Conservation (phyloP, 2,797 vertebrate genomes). For the Halcyon badia region DNA sequence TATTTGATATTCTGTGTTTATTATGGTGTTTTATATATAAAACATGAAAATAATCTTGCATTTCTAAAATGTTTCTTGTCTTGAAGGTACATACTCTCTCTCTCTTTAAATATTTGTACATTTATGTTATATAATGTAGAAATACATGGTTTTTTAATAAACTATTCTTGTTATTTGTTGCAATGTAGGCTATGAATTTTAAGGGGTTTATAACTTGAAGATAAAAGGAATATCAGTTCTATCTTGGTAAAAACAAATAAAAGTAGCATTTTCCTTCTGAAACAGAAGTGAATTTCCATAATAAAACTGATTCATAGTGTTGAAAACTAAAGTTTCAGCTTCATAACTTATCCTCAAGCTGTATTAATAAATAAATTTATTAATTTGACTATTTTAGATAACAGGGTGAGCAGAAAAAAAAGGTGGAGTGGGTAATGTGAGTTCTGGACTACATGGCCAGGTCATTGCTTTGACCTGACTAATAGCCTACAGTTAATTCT, state of each 20-base stretch:
- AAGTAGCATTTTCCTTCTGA: neutral
- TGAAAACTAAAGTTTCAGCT: neutral
- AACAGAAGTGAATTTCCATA: neutral
- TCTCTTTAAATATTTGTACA: neutral
- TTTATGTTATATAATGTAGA: neutral
- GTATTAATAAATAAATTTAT: neutral
- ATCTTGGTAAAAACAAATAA: neutral
- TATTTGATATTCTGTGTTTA: neutral
- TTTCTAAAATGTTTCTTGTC: neutral
- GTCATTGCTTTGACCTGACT: neutral
- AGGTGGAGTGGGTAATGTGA: no score
- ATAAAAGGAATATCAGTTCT: neutral
- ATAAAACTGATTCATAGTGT: neutral
- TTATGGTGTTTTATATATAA: neutral
- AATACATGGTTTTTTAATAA: neutral
- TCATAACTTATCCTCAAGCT: neutral
- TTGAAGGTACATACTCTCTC: neutral
- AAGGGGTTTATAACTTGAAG: neutral
- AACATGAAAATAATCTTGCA: neutral
- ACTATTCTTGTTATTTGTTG: neutral
- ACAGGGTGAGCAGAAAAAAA: neutral
- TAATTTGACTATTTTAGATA: neutral
- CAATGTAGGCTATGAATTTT: neutral
- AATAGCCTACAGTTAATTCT: neutral
- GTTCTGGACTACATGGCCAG: accelerated